Evolutionary conservation across 2,888 invertebrate genomes (phyloP).

Genomic region (Keiferia lycopersicella): DNA sequence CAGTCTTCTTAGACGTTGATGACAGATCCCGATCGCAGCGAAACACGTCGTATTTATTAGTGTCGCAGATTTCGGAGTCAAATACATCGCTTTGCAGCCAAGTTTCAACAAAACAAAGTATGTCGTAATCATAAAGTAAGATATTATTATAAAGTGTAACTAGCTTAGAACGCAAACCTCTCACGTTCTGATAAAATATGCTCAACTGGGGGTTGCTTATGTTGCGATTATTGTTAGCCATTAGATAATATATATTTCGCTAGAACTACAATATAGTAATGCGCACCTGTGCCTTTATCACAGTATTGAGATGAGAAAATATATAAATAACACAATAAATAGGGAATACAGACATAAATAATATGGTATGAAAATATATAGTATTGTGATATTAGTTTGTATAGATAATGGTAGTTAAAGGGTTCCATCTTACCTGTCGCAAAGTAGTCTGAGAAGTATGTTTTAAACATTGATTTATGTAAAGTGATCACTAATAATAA

Average conservation of each 20-base stretch:
- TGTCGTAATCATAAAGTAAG: background rate
- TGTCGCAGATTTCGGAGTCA: constrained; percentile 11
- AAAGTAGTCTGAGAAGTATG: too few species aligned
- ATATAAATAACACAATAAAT: too few species aligned
- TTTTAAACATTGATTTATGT: too few species aligned
- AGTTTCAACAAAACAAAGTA: background rate
- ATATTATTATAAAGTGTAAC: constrained; percentile 12
- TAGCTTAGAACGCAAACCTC: constrained; percentile 12
- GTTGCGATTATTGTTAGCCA: background rate
- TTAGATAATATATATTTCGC: background rate
- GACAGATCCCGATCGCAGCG: constrained; percentile 1
- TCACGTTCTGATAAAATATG: constrained; percentile 21
- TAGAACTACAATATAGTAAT: too few species aligned
- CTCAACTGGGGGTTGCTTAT: background rate
- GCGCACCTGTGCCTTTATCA: too few species aligned
- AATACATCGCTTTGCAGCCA: constrained; percentile 9
- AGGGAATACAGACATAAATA: too few species aligned
- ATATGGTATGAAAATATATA: too few species aligned
- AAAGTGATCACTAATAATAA: too few species aligned
- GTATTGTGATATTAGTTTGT: too few species aligned
- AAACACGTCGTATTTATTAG: constrained; percentile 5
- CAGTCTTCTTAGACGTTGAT: background rate
- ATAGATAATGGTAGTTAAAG: too few species aligned
- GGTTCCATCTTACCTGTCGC: too few species aligned
- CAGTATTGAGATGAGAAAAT: too few species aligned